A percentile compares a stretch with the other conserved stretches of the same genome.
phyloP scores from a whole-genome alignment of 2,888 invertebrate species.

The Trichogramma dendrolimi region DNA sequence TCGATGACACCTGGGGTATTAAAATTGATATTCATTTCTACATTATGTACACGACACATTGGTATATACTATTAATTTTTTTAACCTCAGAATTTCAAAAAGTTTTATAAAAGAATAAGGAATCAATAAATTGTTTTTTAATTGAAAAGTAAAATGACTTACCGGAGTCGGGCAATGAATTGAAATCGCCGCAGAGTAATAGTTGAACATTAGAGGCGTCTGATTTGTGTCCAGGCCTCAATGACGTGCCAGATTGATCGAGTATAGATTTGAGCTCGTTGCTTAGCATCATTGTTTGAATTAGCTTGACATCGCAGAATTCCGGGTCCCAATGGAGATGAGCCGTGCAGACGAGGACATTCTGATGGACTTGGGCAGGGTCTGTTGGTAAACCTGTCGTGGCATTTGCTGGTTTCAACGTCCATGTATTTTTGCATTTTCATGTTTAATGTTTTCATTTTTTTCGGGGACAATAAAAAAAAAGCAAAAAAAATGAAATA shows the following conservation, averaged over 20 bases:
- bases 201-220: constrained; percentile 81
- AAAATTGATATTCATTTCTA: constrained; percentile 15
- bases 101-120: constrained; percentile 8
- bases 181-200: constrained; percentile 95
- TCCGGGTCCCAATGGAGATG: constrained; percentile 99
- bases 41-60: neutral
- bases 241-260: constrained; percentile 78
- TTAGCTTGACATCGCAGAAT: constrained; percentile 97
- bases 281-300: constrained; percentile 98
- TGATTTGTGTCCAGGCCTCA: constrained; percentile 68
- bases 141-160: constrained; percentile 23
- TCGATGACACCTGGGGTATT: constrained; percentile 81
- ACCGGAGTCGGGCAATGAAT: constrained; percentile 95
- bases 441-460: neutral
- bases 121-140: constrained; percentile 2
- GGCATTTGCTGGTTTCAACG: no score
- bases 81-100: neutral
- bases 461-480: neutral
- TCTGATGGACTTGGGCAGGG: constrained; percentile 72
- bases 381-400: constrained; percentile 67
- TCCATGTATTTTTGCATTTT: no score
- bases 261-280: constrained; percentile 85
- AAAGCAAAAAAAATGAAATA: neutral
- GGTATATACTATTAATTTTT: neutral
- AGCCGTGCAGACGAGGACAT: constrained; percentile 92